Conservation (phyloP, 2,888 invertebrate genomes). For the Athalia circularis region DNA sequence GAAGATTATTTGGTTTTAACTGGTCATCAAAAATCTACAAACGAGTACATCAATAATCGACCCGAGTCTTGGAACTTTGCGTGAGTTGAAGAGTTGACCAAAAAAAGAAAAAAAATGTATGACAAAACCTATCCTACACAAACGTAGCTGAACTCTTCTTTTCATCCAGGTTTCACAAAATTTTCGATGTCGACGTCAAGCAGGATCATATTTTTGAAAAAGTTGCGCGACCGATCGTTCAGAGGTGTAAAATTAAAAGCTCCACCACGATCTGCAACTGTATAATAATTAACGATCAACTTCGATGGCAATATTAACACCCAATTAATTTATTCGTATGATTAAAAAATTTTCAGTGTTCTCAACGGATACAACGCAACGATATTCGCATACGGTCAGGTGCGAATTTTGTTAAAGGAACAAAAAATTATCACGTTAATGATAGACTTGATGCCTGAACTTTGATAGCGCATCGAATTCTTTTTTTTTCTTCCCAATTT, state of each 20-base stretch:
- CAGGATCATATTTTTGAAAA: slow-evolving; percentile 74
- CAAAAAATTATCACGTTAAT: too few relatives aligned
- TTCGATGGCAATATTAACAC: not conserved
- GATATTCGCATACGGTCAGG: slow-evolving; percentile 78
- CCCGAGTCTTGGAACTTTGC: slow-evolving; percentile 66
- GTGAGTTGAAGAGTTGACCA: slow-evolving; percentile 52
- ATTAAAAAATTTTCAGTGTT: slow-evolving; percentile 68
- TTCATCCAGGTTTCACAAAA: slow-evolving; percentile 73
- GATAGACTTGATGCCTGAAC: too few relatives aligned
- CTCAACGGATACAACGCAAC: slow-evolving; percentile 77
- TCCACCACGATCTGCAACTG: too few relatives aligned
- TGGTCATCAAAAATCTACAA: slow-evolving; percentile 50
- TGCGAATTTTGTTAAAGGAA: slow-evolving; percentile 57
- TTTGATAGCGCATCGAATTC: not conserved
- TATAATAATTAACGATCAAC: not conserved
- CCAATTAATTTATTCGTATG: not conserved
- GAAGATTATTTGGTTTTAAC: slow-evolving; percentile 61
- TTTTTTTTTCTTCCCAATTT: slow-evolving; percentile 45
- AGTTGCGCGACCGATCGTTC: slow-evolving; percentile 75
- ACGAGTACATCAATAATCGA: slow-evolving; percentile 64
- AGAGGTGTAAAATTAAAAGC: slow-evolving; percentile 69
- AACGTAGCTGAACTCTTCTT: not conserved
- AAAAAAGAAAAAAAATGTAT: not conserved
- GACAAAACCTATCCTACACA: not conserved
- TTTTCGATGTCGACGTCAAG: slow-evolving; percentile 71